Conservation (phyloP, 2,797 vertebrate species). For the Peromyscus aztecus region DNA sequence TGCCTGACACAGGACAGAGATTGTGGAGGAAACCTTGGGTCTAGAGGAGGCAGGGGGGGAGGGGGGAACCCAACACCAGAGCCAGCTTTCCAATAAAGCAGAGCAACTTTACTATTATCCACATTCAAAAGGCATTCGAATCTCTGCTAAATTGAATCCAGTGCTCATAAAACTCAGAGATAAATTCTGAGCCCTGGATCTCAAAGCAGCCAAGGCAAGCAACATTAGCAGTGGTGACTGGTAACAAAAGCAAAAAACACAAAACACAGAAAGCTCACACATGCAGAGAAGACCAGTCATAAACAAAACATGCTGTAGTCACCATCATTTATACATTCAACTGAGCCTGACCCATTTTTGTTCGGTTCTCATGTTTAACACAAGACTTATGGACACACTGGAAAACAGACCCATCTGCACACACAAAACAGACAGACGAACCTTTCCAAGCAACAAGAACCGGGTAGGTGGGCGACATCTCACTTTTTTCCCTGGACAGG, state of each 20-base stretch:
- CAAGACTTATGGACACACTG: not conserved
- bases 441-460: not conserved
- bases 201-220: not conserved
- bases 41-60: not conserved
- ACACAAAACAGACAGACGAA: not conserved
- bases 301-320: not conserved
- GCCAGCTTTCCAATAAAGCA: not conserved
- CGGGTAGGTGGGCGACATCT: not conserved
- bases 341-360: not conserved
- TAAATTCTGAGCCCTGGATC: not conserved
- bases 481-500: not conserved
- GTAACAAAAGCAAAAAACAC: not conserved
- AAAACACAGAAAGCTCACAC: not conserved
- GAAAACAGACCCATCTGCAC: not conserved
- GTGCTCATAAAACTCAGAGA: not conserved
- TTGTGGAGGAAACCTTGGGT: not conserved
- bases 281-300: not conserved
- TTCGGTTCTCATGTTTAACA: not conserved
- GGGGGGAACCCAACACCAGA: not conserved
- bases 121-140: not conserved
- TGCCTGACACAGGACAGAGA: not conserved
- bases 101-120: not conserved
- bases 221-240: not conserved
- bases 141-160: not conserved
- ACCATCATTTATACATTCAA: not conserved